Evolutionary conservation across 2,113 vertebrate species (phyloP), one percentile per base, ranked within the genome.

Genomic region (Ochotona princeps): DNA sequence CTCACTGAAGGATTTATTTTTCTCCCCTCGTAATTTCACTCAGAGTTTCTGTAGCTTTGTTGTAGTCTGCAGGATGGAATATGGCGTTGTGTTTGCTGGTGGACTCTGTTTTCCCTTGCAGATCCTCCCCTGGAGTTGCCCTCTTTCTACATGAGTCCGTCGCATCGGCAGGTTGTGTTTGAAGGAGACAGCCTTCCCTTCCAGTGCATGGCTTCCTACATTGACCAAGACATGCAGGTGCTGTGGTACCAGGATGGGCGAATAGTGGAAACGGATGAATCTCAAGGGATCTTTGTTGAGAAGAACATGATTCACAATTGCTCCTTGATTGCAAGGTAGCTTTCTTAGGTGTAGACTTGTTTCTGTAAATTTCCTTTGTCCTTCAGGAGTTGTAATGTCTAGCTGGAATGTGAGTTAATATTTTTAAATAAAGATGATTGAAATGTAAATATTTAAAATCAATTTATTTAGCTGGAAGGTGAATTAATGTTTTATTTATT

Each of bases 281-380:
- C 99, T 0, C 99, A 99, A 96, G 99, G 99, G 61, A 99, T 99
- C 97, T 98, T 98, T 97, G 99, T 99, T 47, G 98, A 99, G 95
- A 99, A 99, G 98, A 99, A 98, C 90, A 99, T 99, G 98, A 98
- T 99, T 97, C 99, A 99, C 97, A 99, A 99, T 98, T 99, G 99
- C 98, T 99, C 99, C 0, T 96, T 99, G 91, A 99, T 99, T 92
- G 98, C 99, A 15, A 99, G 99, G 99, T 99, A 98, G 57, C 69
- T 13, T 35, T 35, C 90, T 47, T 10, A 32, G 38, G 66, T 74
- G 13, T 91, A 61, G 26, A 70, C 89, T 47, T 89, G 10, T 76
- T 7, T 83, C 28, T 81, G 6, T 66, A 49, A 14, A 23, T 72
- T 72, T 80, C 30, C 47, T 51, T 72, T 72, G 20, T 49, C 21